These are phyloP conservation scores for Onychomys arenicola DNA, from an alignment of 2,797 vertebrate genomes.

Conservation along the genomic window DNA sequence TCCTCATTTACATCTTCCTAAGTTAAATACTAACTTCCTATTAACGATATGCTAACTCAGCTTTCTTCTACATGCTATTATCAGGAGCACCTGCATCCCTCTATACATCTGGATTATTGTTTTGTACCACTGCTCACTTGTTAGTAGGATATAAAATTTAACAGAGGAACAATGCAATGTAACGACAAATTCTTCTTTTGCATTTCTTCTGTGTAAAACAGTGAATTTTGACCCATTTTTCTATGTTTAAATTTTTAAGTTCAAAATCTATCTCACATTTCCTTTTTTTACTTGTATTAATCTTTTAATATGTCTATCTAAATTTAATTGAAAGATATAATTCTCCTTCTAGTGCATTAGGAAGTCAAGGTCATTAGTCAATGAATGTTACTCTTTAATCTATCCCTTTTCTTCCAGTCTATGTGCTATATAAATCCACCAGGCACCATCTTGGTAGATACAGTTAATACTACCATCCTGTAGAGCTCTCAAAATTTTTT, in stretches of 20 bases:
- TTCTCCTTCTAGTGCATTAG: background rate
- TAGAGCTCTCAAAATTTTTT: background rate
- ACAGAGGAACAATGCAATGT: background rate
- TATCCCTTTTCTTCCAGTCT: background rate
- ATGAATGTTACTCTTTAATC: background rate
- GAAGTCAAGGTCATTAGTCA: background rate
- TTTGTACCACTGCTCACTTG: background rate
- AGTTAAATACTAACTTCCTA: background rate
- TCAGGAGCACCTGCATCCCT: background rate
- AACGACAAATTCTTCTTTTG: background rate
- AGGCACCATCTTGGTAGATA: background rate
- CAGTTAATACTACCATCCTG: background rate
- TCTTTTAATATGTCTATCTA: background rate
- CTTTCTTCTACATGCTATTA: background rate
- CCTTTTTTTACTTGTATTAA: background rate
- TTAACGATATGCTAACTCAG: background rate
- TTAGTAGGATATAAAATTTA: slow-evolving; percentile 20
- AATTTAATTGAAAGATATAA: background rate
- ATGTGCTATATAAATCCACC: no score
- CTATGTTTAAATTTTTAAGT: background rate
- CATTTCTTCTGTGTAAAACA: background rate
- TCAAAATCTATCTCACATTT: background rate
- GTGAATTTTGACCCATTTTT: background rate
- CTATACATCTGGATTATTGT: background rate
- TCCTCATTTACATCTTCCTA: background rate